phyloP scores from a whole-genome alignment of 2,888 invertebrate genomes.

The Pyralis farinalis region DNA sequence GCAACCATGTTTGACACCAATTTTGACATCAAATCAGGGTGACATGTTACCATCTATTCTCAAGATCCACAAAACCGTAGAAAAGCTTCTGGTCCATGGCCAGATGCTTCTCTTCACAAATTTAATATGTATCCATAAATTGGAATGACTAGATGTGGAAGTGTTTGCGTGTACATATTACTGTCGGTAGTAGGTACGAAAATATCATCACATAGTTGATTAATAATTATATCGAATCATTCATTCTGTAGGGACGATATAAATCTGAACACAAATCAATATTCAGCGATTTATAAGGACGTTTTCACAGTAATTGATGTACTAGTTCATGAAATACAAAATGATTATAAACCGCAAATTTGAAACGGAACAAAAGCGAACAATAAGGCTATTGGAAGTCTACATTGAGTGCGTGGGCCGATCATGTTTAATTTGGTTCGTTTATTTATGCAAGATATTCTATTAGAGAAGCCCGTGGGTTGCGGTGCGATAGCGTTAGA shows the following conservation, averaged over 20 bases:
- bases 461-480: constrained; percentile 39
- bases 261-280: not conserved
- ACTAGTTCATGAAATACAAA: not conserved
- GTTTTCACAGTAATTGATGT: not conserved
- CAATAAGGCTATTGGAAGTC: constrained; percentile 22
- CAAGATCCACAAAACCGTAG: too few relatives aligned
- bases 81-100: too few relatives aligned
- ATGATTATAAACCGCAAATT: constrained; percentile 17
- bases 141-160: too few relatives aligned
- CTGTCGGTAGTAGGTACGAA: too few relatives aligned
- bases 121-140: too few relatives aligned
- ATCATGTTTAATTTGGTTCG: constrained; percentile 38
- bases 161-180: too few relatives aligned
- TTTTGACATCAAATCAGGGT: too few relatives aligned
- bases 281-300: not conserved
- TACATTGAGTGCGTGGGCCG: constrained; percentile 40
- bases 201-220: too few relatives aligned
- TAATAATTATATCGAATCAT: too few relatives aligned
- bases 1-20: too few relatives aligned
- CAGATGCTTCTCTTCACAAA: too few relatives aligned
- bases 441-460: constrained; percentile 39
- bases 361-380: constrained; percentile 26
- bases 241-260: not conserved
- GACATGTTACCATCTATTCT: too few relatives aligned
- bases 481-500: constrained; percentile 26